Conservation (phyloP, 2,888 invertebrate genomes). For the Volucella zonaria region DNA sequence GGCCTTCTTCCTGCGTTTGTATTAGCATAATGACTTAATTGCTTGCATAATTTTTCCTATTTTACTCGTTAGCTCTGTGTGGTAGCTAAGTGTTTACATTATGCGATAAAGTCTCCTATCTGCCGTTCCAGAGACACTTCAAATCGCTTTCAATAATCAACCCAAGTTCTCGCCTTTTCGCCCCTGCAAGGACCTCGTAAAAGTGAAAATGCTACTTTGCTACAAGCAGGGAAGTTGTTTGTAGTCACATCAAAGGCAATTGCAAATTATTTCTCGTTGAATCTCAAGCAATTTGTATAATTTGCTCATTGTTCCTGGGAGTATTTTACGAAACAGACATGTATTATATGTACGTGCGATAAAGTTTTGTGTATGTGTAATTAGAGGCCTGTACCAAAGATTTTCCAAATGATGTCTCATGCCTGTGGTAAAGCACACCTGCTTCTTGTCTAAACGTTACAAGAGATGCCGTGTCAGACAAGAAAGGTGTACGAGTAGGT, state of each 20-base stretch:
- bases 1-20: conserved; percentile 29
- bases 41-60: conserved; percentile 72
- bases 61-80: conserved; percentile 61
- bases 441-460: conserved; percentile 59
- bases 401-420: conserved; percentile 70
- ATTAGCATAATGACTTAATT: conserved; percentile 73
- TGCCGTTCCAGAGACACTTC: conserved; percentile 67
- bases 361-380: conserved; percentile 72
- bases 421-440: conserved; percentile 70
- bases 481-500: conserved; percentile 45
- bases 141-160: conserved; percentile 72
- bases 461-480: conserved; percentile 47
- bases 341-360: conserved; percentile 56
- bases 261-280: conserved; percentile 73
- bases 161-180: conserved; percentile 67
- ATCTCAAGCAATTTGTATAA: conserved; percentile 74
- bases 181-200: conserved; percentile 64
- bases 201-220: conserved; percentile 67
- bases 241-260: conserved; percentile 74
- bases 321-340: conserved; percentile 72
- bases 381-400: conserved; percentile 66
- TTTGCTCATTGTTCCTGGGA: conserved; percentile 73
- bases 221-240: conserved; percentile 57
- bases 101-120: conserved; percentile 71
- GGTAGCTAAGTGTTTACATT: conserved; percentile 69